Conservation (phyloP, 2,888 invertebrate genomes). For the Pseudococcus jackbeardsleyi region DNA sequence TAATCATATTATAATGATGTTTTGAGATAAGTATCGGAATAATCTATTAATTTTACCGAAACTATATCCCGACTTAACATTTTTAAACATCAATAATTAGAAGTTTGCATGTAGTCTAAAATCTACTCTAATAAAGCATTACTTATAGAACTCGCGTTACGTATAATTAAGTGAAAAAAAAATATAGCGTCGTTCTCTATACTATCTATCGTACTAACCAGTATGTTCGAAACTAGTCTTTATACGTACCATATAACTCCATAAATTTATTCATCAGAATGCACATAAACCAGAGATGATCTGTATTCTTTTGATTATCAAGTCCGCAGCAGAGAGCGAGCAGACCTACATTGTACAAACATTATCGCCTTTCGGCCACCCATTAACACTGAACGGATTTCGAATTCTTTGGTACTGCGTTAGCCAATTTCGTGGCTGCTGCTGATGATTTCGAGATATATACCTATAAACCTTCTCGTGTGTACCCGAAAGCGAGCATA, state of each 20-base stretch:
- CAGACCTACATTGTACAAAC: constrained; percentile 63
- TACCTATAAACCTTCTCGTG: not conserved
- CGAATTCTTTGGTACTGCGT: constrained; percentile 34
- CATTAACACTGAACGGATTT: constrained; percentile 59
- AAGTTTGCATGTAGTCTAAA: constrained; percentile 58
- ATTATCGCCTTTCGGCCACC: constrained; percentile 63
- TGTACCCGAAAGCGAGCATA: constrained; percentile 42
- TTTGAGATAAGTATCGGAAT: constrained; percentile 48
- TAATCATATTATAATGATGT: constrained; percentile 52
- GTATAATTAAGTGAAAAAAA: constrained; percentile 41
- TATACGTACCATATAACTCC: constrained; percentile 53
- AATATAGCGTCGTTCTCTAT: constrained; percentile 27
- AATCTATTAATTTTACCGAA: constrained; percentile 58
- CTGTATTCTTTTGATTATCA: constrained; percentile 63
- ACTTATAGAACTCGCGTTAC: constrained; percentile 44
- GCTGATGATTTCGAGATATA: constrained; percentile 42
- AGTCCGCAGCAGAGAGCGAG: constrained; percentile 17
- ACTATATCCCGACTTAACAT: constrained; percentile 44
- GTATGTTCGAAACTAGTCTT: constrained; percentile 45
- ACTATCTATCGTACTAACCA: constrained; percentile 11
- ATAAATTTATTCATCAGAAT: constrained; percentile 64
- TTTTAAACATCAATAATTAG: constrained; percentile 58
- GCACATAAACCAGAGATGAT: constrained; percentile 61
- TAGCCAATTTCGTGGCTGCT: not conserved
- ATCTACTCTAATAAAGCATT: constrained; percentile 60